Evolutionary conservation across 2,888 invertebrate species (phyloP).

Genomic region (Carpatolechia fugitivella): DNA sequence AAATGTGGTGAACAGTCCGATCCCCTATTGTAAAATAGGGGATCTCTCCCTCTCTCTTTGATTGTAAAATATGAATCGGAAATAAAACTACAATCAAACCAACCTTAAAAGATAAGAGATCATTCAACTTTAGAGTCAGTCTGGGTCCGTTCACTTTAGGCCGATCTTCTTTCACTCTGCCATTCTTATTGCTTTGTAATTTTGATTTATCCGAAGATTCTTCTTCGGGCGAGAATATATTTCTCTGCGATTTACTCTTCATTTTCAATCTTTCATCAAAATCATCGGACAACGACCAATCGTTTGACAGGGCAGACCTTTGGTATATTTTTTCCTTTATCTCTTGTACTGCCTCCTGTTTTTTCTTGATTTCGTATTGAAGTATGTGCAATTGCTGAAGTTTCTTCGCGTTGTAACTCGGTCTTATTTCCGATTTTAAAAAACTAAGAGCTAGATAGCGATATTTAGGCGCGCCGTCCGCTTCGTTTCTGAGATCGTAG

Average conservation of each 20-base stretch:
- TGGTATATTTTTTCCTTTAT: slow-evolving; percentile 70
- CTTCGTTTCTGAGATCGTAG: slow-evolving; percentile 64
- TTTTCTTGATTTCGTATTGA: slow-evolving; percentile 86
- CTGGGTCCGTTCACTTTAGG: slow-evolving; percentile 61
- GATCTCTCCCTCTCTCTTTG: no score
- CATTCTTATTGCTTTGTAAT: slow-evolving; percentile 56
- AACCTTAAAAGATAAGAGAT: slow-evolving; percentile 73
- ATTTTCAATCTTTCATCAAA: slow-evolving; percentile 42
- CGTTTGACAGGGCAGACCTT: slow-evolving; percentile 59
- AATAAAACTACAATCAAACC: no score
- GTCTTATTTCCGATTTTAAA: slow-evolving; percentile 81
- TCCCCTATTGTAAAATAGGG: no score
- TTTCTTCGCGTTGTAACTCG: slow-evolving; percentile 85
- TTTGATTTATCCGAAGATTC: slow-evolving; percentile 47
- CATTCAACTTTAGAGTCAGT: slow-evolving; percentile 65
- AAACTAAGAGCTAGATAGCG: slow-evolving; percentile 73
- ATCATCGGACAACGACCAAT: slow-evolving; percentile 39
- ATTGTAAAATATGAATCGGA: no score
- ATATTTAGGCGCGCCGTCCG: slow-evolving; percentile 60
- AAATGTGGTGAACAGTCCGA: no score
- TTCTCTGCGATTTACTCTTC: slow-evolving; percentile 56
- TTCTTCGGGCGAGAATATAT: slow-evolving; percentile 58
- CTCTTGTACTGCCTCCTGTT: slow-evolving; percentile 80
- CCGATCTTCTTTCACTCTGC: slow-evolving; percentile 54
- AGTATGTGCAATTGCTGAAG: slow-evolving; percentile 84